Base-by-base conservation (phyloP, 2,888 invertebrate species). In the Sclerodermus sp. region DNA sequence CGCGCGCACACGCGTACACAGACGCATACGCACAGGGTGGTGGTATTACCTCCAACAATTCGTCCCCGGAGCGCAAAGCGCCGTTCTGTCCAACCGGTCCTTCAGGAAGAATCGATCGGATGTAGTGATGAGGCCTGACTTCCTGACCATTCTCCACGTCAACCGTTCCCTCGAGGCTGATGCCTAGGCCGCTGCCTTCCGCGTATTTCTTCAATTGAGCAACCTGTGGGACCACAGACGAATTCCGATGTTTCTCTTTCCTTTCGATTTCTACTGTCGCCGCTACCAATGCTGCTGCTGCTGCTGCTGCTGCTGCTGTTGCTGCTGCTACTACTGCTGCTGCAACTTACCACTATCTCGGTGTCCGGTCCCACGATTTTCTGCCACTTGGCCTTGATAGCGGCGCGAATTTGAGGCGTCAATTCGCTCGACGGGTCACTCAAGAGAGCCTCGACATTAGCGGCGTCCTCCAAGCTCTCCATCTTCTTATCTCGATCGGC, bases 51-150 rank as follows among this genome's bases (percentile, higher is more conserved):
- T 87, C 90, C 54, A 99, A 83, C 51, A 99, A 82, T 79, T 99
- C 99, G 79, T 99, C 99, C 1, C 97, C 97, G 12, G 96, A 93
- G 61, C 88, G 86, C 31, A 99, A 85, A 42, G 87, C 86, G 4
- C 88, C 91, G 71, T 95, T 96, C 60, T 90, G 87, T 4, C 97
- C 98, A 1, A 99, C 97, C 0, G 99, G 98, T 1, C 99, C 98
- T 79, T 97, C 96, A n/a, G 93, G 89, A 67, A 98, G 82, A 68
- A 99, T 96, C 46, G 95, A 95, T 62, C 98, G 88, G 73, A 99
- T 97, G 79, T 97, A 98, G 82, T 98, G 99, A 80, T 99, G 99
- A 1, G 99, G 98, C 51, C 97, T 85, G 38, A 97, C 94, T 81
- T 99, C 98, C 49, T 92, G 87, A 0, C 98, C 98, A 66, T 93